Base-by-base conservation (phyloP, 2,888 invertebrate species). In the Cantharis rustica region DNA sequence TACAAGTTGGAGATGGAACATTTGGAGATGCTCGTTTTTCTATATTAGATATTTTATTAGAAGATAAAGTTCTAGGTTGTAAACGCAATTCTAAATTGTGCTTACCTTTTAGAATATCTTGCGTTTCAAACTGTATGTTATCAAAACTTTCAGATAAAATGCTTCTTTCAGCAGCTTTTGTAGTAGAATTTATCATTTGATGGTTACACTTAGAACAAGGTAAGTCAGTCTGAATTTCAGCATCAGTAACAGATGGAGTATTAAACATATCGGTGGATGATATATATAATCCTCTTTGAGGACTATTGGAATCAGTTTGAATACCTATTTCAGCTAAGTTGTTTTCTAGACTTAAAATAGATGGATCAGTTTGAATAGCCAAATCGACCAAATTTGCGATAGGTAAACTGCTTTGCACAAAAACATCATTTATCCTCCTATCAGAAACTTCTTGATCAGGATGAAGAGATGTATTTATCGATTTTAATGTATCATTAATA, bases 221-320 rank as follows among this genome's bases (percentile, higher is more conserved):
- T 15, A 78, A 16, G 61, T 82, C 81, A 16, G 83, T 83, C 78
- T 83, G 83, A 11, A 71, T 71, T 47, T 70, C 76, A 17, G 47
- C 70, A 68, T 80, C 75, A 15, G 62, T 23, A 66, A 71, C 23
- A 11, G 66, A 62, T 61, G 75, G 73, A 10, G 79, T 79, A 72
- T 77, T 80, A 26, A 81, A 82, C 68, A 75, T 79, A 47, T 78
- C 80, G 5, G 70, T 81, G n/a, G 81, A 78, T 7, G 81, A 80
- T 66, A 81, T 81, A 31, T 75, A 68, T 31, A 82, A 81, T 20
- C 80, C 81, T 31, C 73, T 70, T 10, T 75, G 72, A 17, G 75
- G 64, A 31, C 73, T 64, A n/a, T 2, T 72, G 7, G 71, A 71
- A 66, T 81, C 79, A 16, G 81, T 82, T 79, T 82, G 81, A 15